Percentiles rank a stretch among this genome's conserved stretches.
Conservation (phyloP, 2,888 invertebrate genomes). For the Byasa hedistus region DNA sequence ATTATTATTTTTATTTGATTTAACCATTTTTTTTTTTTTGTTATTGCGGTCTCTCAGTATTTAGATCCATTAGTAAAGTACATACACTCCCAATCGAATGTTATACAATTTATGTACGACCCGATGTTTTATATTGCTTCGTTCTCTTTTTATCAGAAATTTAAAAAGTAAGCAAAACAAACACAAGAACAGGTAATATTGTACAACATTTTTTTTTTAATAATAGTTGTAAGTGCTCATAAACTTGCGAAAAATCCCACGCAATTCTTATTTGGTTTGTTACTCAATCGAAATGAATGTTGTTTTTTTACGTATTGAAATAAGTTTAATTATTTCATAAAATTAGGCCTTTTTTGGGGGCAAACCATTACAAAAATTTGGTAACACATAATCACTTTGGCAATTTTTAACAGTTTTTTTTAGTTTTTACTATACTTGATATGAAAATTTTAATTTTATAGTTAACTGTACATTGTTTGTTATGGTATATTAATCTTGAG, state of each 20-base stretch:
- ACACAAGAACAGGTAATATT: constrained; percentile 13
- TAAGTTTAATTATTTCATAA: background rate
- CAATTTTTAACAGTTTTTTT: too few species aligned
- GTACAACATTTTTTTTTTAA: constrained; percentile 15
- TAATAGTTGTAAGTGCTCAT: constrained; percentile 2
- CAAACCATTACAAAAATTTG: too few species aligned
- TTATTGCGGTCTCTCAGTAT: too few species aligned
- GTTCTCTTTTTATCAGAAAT: background rate
- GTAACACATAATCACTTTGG: too few species aligned
- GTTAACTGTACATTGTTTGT: too few species aligned
- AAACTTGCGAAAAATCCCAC: constrained; percentile 24
- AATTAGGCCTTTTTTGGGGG: background rate
- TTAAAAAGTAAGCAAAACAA: constrained; percentile 12
- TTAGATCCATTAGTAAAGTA: too few species aligned
- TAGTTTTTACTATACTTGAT: too few species aligned
- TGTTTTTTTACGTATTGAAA: constrained; percentile 13
- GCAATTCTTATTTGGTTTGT: constrained; percentile 17
- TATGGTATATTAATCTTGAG: too few species aligned
- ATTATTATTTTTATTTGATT: background rate
- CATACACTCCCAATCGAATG: background rate
- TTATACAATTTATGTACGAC: background rate
- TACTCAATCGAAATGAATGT: constrained; percentile 15
- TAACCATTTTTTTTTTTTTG: background rate
- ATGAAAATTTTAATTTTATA: too few species aligned
- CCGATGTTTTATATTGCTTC: background rate